Conservation (phyloP, 1,140 invertebrate species). For the Globodera rostochiensis region DNA sequence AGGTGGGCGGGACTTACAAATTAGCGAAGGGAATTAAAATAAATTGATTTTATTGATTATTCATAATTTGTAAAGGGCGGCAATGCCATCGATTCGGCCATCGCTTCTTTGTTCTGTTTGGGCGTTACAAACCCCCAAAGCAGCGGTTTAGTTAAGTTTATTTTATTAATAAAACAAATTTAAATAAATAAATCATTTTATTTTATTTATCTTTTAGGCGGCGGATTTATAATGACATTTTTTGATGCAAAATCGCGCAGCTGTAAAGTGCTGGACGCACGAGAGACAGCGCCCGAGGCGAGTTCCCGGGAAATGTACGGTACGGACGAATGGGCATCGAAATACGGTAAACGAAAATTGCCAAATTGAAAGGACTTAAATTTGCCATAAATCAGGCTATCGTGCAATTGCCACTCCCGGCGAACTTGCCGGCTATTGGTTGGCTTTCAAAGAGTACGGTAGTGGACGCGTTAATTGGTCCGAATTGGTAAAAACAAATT, state of each 20-base stretch:
- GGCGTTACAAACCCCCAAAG: conserved; percentile 82
- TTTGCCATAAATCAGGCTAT: conserved; percentile 70
- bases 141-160: conserved; percentile 66
- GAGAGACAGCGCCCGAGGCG: conserved; percentile 78
- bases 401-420: conserved; percentile 84
- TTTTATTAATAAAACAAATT: not conserved
- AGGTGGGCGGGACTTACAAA: not conserved
- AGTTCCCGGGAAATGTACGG: conserved; percentile 76
- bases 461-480: conserved; percentile 76
- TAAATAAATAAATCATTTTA: conserved; percentile 1
- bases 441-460: conserved; percentile 79
- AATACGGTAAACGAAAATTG: conserved; percentile 52
- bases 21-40: too few relatives aligned
- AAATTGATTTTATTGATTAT: conserved; percentile 25
- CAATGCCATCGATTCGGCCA: conserved; percentile 82
- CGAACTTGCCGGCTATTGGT: conserved; percentile 84
- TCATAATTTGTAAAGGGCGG: conserved; percentile 71
- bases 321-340: conserved; percentile 69
- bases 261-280: conserved; percentile 73
- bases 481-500: conserved; percentile 72
- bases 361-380: not conserved
- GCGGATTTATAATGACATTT: conserved; percentile 82
- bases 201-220: conserved; percentile 75
- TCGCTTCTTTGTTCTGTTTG: conserved; percentile 82
- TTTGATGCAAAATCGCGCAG: conserved; percentile 69